Percentiles rank a stretch among this genome's conserved stretches.
Conservation (phyloP, 2,797 vertebrate species). For the Urosaurus nigricauda region DNA sequence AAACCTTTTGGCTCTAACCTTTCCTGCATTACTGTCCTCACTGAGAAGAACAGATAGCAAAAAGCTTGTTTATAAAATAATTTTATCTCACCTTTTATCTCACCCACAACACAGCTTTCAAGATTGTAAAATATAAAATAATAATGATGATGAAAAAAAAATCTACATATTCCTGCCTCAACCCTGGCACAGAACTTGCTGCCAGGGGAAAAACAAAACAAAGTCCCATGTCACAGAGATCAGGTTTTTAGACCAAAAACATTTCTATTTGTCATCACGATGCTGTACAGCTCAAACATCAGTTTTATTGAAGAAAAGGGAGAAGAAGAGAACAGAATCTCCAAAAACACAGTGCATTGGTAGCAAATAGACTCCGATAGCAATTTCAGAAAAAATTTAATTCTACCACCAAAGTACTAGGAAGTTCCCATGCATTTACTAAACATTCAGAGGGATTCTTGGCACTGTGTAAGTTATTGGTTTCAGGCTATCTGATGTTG, state of each 20-base stretch:
- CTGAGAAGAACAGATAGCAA: not conserved
- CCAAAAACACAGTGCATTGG: not conserved
- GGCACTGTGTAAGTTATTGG: too few relatives aligned
- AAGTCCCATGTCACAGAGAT: too few relatives aligned
- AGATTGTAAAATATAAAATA: not conserved
- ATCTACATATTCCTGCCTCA: too few relatives aligned
- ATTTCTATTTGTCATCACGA: not conserved
- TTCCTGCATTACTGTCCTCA: slow-evolving; percentile 2
- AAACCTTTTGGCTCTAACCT: slow-evolving; percentile 34
- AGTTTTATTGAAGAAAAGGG: not conserved
- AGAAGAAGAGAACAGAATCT: too few relatives aligned
- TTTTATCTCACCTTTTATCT: not conserved
- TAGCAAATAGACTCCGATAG: not conserved
- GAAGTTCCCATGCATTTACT: not conserved
- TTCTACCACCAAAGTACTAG: not conserved
- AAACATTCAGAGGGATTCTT: not conserved
- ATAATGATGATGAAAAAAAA: too few relatives aligned
- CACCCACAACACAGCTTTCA: not conserved
- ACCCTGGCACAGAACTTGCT: too few relatives aligned
- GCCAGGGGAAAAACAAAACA: too few relatives aligned
- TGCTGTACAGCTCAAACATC: too few relatives aligned
- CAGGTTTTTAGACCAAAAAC: too few relatives aligned
- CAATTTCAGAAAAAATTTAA: not conserved
- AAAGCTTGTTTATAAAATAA: not conserved
- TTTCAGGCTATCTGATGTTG: too few relatives aligned